Evolutionary conservation across 2,888 invertebrate species (phyloP).

Genomic region (Schizotus pectinicornis): DNA sequence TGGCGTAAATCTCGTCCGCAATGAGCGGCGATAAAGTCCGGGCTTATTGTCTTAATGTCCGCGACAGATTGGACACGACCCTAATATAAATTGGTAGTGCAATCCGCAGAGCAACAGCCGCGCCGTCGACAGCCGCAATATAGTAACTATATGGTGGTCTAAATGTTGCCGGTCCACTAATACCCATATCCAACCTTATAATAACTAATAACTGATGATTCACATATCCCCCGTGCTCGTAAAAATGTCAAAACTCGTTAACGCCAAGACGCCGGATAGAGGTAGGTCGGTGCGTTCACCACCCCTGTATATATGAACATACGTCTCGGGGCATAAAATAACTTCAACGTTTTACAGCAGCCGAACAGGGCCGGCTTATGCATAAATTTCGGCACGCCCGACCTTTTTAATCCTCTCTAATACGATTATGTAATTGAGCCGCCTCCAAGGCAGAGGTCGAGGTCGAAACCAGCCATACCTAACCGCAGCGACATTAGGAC

Average conservation of each 20-base stretch:
- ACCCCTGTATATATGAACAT: constrained; percentile 9
- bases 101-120: constrained; percentile 34
- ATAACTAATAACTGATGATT: constrained; percentile 38
- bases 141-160: constrained; percentile 32
- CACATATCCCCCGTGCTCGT: constrained; percentile 38
- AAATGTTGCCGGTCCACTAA: constrained; percentile 28
- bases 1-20: constrained; percentile 45
- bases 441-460: no score
- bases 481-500: no score
- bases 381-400: no score
- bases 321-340: constrained; percentile 27
- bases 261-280: constrained; percentile 17
- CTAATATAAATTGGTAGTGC: constrained; percentile 49
- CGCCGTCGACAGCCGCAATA: constrained; percentile 23
- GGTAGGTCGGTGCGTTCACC: constrained; percentile 15
- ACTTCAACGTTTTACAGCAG: constrained; percentile 35
- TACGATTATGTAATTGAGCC: no score
- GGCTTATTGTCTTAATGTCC: constrained; percentile 54
- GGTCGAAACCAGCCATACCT: no score
- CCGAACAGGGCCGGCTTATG: no score
- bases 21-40: constrained; percentile 49
- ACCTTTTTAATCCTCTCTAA: no score
- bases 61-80: constrained; percentile 54
- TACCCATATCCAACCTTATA: constrained; percentile 25
- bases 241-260: constrained; percentile 37